These are phyloP conservation scores for Odontamblyopus rebecca DNA, from an alignment of 2,797 vertebrate genomes.

Conservation along the genomic window DNA sequence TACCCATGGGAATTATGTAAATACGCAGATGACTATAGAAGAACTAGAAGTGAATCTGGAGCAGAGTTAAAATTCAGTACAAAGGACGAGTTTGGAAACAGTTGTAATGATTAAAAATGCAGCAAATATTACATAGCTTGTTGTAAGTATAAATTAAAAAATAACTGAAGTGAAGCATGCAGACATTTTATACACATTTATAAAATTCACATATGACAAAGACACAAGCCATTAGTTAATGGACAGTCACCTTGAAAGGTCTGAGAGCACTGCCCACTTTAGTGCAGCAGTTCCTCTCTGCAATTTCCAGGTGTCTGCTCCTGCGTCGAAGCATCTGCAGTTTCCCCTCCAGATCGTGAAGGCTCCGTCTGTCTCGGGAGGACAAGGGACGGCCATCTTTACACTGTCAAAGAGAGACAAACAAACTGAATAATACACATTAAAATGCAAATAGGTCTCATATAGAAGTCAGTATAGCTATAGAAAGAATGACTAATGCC, in stretches of 20 bases:
- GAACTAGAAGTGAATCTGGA: slow-evolving; percentile 69
- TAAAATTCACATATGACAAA: slow-evolving; percentile 2
- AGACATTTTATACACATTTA: background rate
- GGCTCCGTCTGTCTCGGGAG: slow-evolving; percentile 82
- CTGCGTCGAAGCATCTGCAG: slow-evolving; percentile 85
- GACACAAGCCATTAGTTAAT: slow-evolving; percentile 34
- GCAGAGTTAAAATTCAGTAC: slow-evolving; percentile 49
- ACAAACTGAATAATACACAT: slow-evolving; percentile 8
- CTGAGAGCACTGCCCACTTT: slow-evolving; percentile 88
- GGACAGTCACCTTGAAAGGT: slow-evolving; percentile 87
- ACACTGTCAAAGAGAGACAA: slow-evolving; percentile 74
- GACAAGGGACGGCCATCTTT: slow-evolving; percentile 92
- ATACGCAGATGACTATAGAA: slow-evolving; percentile 57
- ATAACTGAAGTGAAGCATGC: background rate
- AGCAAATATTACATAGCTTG: background rate
- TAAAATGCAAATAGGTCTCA: background rate
- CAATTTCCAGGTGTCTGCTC: slow-evolving; percentile 88
- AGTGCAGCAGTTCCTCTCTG: slow-evolving; percentile 91
- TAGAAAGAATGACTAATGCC: background rate
- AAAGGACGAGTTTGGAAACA: slow-evolving; percentile 30
- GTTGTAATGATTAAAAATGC: background rate
- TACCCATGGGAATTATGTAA: slow-evolving; percentile 60
- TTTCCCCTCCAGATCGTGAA: slow-evolving; percentile 90
- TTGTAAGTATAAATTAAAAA: slow-evolving; percentile 4
- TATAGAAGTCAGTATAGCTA: background rate